Evolutionary conservation across 2,888 invertebrate genomes (phyloP).

Genomic region (Chydorus sphaericus): DNA sequence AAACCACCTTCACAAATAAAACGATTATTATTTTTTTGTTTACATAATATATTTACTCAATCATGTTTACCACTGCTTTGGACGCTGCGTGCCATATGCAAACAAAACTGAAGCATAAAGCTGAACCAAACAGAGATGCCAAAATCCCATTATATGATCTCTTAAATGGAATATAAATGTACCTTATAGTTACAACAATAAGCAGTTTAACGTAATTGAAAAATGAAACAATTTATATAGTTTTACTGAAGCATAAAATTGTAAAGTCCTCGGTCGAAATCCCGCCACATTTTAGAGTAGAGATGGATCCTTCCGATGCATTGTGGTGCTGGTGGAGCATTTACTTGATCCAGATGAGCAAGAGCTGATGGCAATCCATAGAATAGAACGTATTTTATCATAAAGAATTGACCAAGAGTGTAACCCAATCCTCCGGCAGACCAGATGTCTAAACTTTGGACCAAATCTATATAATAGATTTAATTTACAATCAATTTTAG

Average conservation of each 20-base stretch:
- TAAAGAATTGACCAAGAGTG: conserved; percentile 82
- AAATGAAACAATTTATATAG: neutral
- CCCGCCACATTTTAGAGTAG: conserved; percentile 94
- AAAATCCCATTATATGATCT: conserved; percentile 32
- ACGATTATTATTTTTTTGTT: too few species aligned
- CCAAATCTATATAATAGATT: conserved; percentile 31
- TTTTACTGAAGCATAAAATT: conserved; percentile 63
- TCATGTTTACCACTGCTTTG: neutral
- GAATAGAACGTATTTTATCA: conserved; percentile 74
- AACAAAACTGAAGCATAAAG: conserved; percentile 63
- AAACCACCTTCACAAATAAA: conserved; percentile 39
- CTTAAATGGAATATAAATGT: conserved; percentile 60
- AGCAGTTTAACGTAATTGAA: too few species aligned
- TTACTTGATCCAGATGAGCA: conserved; percentile 42
- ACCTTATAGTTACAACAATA: conserved; percentile 44
- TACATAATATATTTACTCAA: too few species aligned
- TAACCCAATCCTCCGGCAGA: conserved; percentile 72
- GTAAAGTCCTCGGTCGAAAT: conserved; percentile 87
- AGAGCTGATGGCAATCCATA: conserved; percentile 69
- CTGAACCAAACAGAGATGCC: conserved; percentile 52
- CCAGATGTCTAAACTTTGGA: conserved; percentile 47
- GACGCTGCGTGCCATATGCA: conserved; percentile 82
- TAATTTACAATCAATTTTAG: neutral
- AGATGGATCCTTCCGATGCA: conserved; percentile 82
- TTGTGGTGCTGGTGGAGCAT: conserved; percentile 58